Base-by-base conservation (phyloP, 2,888 invertebrate species). In the Tetragonisca angustula region DNA sequence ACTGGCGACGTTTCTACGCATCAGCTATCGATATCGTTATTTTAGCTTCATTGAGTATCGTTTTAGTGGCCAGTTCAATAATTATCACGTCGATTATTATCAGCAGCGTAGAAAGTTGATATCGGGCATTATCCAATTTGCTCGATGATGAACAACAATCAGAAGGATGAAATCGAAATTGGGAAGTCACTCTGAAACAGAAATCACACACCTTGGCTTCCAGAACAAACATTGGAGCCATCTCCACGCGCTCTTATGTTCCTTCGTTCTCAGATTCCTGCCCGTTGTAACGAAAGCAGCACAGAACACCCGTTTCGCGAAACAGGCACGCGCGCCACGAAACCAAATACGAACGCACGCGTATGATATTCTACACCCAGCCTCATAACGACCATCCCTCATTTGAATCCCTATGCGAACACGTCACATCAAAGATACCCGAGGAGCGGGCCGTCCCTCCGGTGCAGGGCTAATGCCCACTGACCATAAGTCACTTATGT, bases 401-500 rank as follows among this genome's bases (percentile, higher is more conserved):
- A 87, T 90, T 90, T 90, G 86, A 91, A 91, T 92, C 89, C 89
- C 90, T 81, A 81, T 83, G 84, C 87, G 85, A 80, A 86, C 43
- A 43, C 86, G 89, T 92, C 91, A 88, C 92, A 91, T 92, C 92
- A 92, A 92, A 92, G 92, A 92, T 91, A 90, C 87, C 86, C 83
- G 85, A 88, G 81, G 84, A 88, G 81, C 79, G 43, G 81, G 72
- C 78, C 74, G 83, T 69, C 76, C 74, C 77, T 64, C 43, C 74
- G 49, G 11, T 87, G 78, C 32, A 76, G 71, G 83, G 79, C 85
- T 90, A 91, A 91, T 92, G 87, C 84, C 85, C 88, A 80, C 85
- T 90, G 91, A 90, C 89, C 91, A 91, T 92, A 93, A 93, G 92
- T 93, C 91, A 93, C 90, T 93, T 93, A 93, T 92, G 92, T 86